These are phyloP conservation scores for Leucoraja ocellata DNA, from an alignment of 2,797 vertebrate genomes.

Conservation along the genomic window DNA sequence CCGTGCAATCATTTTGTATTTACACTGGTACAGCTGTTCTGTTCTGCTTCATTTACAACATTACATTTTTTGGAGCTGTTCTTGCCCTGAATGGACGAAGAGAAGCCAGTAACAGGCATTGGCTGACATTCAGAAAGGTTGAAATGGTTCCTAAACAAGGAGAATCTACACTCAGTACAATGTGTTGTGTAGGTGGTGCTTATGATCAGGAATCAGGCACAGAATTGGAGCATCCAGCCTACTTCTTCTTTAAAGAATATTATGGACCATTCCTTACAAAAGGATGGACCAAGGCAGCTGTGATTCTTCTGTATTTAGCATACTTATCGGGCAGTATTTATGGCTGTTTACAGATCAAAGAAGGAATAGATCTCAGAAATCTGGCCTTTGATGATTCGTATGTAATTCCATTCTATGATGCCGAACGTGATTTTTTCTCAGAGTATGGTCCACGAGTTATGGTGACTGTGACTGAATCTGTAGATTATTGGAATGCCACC, in stretches of 20 bases:
- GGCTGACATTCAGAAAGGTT: conserved; percentile 60
- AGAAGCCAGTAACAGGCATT: conserved; percentile 62
- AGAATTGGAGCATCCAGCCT: conserved; percentile 51
- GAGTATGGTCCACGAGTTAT: conserved; percentile 66
- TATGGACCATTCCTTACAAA: conserved; percentile 64
- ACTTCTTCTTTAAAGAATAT: conserved; percentile 56
- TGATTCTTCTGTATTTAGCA: conserved; percentile 55
- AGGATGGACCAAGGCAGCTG: conserved; percentile 50
- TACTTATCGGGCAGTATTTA: conserved; percentile 62
- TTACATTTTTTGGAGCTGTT: no score
- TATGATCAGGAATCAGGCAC: conserved; percentile 45
- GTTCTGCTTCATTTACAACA: no score
- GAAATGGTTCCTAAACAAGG: conserved; percentile 43
- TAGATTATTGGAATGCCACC: conserved; percentile 62
- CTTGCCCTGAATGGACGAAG: conserved; percentile 64
- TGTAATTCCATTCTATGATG: conserved; percentile 59
- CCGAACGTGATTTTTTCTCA: conserved; percentile 60
- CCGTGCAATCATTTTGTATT: no score
- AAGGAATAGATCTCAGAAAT: conserved; percentile 68
- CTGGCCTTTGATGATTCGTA: conserved; percentile 71
- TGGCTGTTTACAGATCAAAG: conserved; percentile 60
- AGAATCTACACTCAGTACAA: no score
- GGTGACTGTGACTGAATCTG: conserved; percentile 58
- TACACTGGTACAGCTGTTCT: no score
- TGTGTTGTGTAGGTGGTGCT: no score